Evolutionary conservation across 2,113 vertebrate species (phyloP).

Genomic region (Neolamprologus longior): DNA sequence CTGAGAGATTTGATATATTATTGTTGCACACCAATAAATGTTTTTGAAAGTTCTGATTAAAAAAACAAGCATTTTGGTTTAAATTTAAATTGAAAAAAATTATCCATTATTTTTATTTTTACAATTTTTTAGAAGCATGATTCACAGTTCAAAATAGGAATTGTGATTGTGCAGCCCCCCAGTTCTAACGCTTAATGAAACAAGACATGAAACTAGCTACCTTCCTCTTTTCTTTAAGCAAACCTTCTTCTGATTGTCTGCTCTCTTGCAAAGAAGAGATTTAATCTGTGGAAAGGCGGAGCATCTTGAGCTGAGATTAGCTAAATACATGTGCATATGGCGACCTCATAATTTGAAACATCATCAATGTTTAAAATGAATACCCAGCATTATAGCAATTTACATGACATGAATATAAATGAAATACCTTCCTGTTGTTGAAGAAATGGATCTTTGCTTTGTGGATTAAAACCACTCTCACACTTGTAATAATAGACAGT

Average conservation of each 20-base stretch:
- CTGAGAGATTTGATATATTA: background rate
- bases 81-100: background rate
- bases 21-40: background rate
- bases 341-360: background rate
- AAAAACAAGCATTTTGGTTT: background rate
- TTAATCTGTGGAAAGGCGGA: background rate
- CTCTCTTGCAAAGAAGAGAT: too few species aligned
- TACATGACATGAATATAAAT: background rate
- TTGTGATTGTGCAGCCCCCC: background rate
- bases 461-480: background rate
- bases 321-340: background rate
- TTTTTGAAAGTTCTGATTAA: background rate
- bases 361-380: background rate
- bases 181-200: background rate
- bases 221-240: background rate
- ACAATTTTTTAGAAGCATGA: background rate
- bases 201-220: background rate
- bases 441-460: background rate
- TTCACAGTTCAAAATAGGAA: background rate
- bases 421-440: background rate
- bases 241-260: background rate
- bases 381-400: fast-evolving
- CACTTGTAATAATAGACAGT: background rate
- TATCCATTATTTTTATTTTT: background rate
- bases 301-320: background rate